These are phyloP conservation scores for Atta colombica DNA, from an alignment of 1,140 invertebrate species.

Conservation along the genomic window DNA sequence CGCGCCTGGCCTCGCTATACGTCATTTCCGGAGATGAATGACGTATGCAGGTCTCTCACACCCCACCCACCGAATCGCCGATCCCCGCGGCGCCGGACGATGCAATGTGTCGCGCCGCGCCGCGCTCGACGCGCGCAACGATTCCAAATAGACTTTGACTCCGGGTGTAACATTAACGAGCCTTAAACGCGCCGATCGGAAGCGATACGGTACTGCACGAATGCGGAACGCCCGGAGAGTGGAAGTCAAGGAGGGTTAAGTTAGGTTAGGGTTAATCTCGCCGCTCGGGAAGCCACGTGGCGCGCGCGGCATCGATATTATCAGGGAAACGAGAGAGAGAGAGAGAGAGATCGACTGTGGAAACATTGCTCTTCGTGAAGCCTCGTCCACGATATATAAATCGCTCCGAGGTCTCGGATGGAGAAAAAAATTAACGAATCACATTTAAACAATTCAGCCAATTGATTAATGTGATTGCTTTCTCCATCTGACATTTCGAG, in stretches of 20 bases:
- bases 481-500: too few relatives aligned
- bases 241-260: neutral
- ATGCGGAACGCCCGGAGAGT: neutral
- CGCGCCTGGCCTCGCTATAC: slow-evolving; percentile 50
- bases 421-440: too few relatives aligned
- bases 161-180: slow-evolving; percentile 22
- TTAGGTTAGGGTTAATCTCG: slow-evolving; percentile 42
- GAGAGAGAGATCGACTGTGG: neutral
- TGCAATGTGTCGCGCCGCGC: neutral
- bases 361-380: neutral
- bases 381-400: too few relatives aligned
- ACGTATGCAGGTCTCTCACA: slow-evolving; percentile 40
- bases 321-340: neutral
- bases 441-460: too few relatives aligned
- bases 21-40: slow-evolving; percentile 70
- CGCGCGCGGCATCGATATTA: slow-evolving; percentile 20
- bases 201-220: slow-evolving; percentile 28
- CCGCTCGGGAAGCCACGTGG: slow-evolving; percentile 42
- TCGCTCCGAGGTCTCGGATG: neutral
- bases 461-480: too few relatives aligned
- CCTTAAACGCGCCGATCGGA: slow-evolving; percentile 23
- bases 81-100: slow-evolving; percentile 26
- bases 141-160: slow-evolving; percentile 9
- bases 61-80: slow-evolving; percentile 22
- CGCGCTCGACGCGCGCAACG: neutral